Evolutionary conservation across 2,888 invertebrate species (phyloP), one percentile per base, ranked within the genome.

Genomic region (Melanophora roralis): DNA sequence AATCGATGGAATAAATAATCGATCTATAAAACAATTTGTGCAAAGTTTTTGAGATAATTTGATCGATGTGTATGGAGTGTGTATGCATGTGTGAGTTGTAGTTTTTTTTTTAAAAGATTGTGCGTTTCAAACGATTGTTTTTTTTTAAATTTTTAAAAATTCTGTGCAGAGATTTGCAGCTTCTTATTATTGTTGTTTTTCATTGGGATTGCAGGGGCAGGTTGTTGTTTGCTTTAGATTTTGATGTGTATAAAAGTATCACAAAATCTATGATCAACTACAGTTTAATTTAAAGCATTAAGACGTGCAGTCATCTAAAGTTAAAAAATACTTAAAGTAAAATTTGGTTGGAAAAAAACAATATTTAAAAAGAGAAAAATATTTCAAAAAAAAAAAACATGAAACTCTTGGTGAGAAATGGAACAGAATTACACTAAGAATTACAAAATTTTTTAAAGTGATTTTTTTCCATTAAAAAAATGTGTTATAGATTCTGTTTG

Each of bases 401-500:
- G 76, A 77, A 77, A 65, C 73, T 78, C 34, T 68, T 78, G 76
- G 76, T 77, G 76, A 77, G 76, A 71, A 57, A n/a, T 12, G 1
- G 1, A 32, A 62, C 1, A n/a, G 0, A 38, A 12, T 3, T 11
- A 38, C 12, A 7, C 12, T 9, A 19, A 9, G 47, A 19, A 21
- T 21, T 47, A 11, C 21, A 47, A 11, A 51, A 51, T 32, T 21
- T 49, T 3, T 49, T 49, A 11, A 19, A 7, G 1, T 12, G 1
- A 11, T 6, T 19, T 19, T 2, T 45, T 11, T 9, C 7, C 16
- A 16, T 16, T 11, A 40, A 40, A 1, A 36, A 36, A 11, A 8
- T 74, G 67, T 62, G 67, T 77, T 79, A 5, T 65, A 89, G 89
- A 86, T 89, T 81, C 83, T 89, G 45, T 83, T 82, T 62, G 83